Conservation (phyloP, 2,888 invertebrate species). For the Phortica magna region DNA sequence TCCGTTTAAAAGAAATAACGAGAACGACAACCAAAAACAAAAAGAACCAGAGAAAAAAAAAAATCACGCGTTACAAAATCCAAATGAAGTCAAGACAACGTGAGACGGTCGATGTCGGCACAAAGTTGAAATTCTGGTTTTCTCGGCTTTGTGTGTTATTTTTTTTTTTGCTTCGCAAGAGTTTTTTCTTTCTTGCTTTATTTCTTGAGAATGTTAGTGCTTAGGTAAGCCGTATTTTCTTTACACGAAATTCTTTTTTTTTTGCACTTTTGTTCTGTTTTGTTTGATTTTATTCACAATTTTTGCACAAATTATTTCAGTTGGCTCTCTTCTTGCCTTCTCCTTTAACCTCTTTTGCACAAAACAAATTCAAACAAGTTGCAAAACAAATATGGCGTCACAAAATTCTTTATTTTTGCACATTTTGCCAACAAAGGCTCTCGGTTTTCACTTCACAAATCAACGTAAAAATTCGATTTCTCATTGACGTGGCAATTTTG, state of each 20-base stretch:
- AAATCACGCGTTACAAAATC: slow-evolving; percentile 15
- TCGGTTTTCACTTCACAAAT: background rate
- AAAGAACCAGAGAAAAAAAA: slow-evolving; percentile 43
- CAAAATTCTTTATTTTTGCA: slow-evolving; percentile 59
- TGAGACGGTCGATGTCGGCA: slow-evolving; percentile 40
- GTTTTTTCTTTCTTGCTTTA: slow-evolving; percentile 26
- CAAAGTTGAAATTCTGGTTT: slow-evolving; percentile 75
- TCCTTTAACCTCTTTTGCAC: slow-evolving; percentile 30
- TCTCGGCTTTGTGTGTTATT: slow-evolving; percentile 61
- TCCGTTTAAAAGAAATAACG: slow-evolving; percentile 35
- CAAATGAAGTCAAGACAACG: background rate
- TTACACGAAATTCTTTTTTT: slow-evolving; percentile 2
- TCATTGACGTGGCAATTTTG: background rate
- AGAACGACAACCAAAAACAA: slow-evolving; percentile 33
- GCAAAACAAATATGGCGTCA: slow-evolving; percentile 72
- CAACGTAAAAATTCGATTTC: background rate
- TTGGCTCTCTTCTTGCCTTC: slow-evolving; percentile 41
- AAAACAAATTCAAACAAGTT: slow-evolving; percentile 50
- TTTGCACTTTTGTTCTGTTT: slow-evolving; percentile 6
- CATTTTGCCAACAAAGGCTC: slow-evolving; percentile 42
- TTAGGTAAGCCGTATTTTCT: slow-evolving; percentile 70
- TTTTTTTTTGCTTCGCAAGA: slow-evolving; percentile 43
- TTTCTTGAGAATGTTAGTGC: slow-evolving; percentile 65
- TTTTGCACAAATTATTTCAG: slow-evolving; percentile 43
- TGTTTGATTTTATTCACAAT: slow-evolving; percentile 38